Evolutionary conservation across 2,888 invertebrate genomes (phyloP), one percentile per base, ranked within the genome.

Genomic region (Dasysyrphus tricinctus): DNA sequence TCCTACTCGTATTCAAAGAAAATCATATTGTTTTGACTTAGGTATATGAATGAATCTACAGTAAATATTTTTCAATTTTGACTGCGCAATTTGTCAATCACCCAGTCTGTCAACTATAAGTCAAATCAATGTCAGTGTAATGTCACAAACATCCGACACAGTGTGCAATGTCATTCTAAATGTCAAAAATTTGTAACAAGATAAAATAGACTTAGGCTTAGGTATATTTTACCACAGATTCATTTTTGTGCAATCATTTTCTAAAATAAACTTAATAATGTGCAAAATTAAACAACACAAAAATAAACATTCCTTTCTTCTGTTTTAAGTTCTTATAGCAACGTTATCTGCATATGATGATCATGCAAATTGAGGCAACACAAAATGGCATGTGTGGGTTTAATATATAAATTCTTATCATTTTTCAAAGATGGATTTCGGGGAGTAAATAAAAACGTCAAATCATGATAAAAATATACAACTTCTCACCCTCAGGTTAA

Each of bases 401-500:
- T 54, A 29, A 51, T 54, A 54, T 16, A 49, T 34, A 37, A 44
- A 34, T 24, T 56, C 65, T 86, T 86, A 86, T 86, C 86, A 79
- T 49, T 57, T 72, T 73, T 39, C 70, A 81, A 74, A 86, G 86
- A 82, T 86, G 75, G 86, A 85, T 86, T 86, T 81, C 72, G 82
- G 79, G 78, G 81, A 86, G 78, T 79, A 86, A 86, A 86, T 86
- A 86, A 86, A 86, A 78, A 86, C 86, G 79, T 86, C 86, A 86
- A 86, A 86, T 39, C 57, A 72, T 78, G 86, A 86, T 86, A 85
- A 81, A 65, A 65, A 70, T 85, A 80, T 85, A 85, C 77, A 81
- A 85, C 81, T 85, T 85, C 81, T 85, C 85, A 81, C 85, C 81
- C 69, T 77, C 70, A 74, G 47, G 54, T 63, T 69, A 69, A 69